Conservation (phyloP, 2,797 vertebrate species). For the Tamandua tetradactyla region DNA sequence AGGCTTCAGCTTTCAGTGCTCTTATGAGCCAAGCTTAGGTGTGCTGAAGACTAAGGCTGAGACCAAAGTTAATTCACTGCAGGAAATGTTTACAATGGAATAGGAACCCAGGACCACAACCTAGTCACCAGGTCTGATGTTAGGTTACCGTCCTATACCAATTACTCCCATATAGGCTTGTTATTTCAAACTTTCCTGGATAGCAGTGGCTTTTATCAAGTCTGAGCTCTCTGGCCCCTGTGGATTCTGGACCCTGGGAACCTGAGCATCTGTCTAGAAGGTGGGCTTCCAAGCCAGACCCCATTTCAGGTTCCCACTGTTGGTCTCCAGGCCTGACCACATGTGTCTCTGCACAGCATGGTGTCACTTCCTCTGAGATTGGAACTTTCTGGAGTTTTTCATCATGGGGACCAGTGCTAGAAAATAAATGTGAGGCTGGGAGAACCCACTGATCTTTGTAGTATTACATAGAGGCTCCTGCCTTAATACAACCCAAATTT, state of each 20-base stretch:
- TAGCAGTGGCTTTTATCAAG: not conserved
- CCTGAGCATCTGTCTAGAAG: not conserved
- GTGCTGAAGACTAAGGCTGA: not conserved
- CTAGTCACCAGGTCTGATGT: not conserved
- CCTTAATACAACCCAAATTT: not conserved
- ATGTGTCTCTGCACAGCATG: not conserved
- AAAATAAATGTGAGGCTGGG: not conserved
- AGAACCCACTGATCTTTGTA: not conserved
- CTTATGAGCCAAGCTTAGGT: not conserved
- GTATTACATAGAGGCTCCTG: not conserved
- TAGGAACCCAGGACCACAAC: not conserved
- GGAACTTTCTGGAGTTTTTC: not conserved
- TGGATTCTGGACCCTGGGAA: not conserved
- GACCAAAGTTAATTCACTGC: not conserved
- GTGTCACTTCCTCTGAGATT: not conserved
- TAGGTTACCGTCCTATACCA: not conserved
- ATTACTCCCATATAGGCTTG: not conserved
- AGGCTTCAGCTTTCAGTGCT: not conserved
- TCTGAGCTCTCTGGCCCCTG: not conserved
- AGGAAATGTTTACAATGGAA: not conserved
- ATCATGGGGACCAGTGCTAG: not conserved
- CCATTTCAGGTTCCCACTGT: not conserved
- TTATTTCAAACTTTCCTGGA: not conserved
- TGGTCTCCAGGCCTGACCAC: not conserved
- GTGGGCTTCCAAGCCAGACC: not conserved